These are phyloP conservation scores for Caloenas nicobarica DNA, from an alignment of 2,113 vertebrate species.

Conservation along the genomic window DNA sequence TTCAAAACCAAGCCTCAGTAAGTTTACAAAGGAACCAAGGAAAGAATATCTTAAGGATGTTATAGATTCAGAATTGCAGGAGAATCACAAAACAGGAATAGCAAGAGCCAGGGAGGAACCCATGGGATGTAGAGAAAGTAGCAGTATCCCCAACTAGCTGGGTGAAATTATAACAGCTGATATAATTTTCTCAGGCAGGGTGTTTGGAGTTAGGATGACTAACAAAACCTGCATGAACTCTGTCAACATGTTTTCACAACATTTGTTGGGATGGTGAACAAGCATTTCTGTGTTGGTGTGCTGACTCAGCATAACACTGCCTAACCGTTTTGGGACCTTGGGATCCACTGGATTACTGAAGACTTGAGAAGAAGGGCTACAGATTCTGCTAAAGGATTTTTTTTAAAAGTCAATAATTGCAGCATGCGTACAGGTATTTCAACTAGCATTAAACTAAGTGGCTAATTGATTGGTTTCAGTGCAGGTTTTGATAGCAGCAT, in stretches of 20 bases:
- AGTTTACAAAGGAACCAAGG: not conserved
- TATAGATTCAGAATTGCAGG: not conserved
- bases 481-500: not conserved
- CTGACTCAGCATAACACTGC: constrained; percentile 27
- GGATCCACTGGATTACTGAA: not conserved
- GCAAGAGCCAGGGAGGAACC: not conserved
- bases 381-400: constrained; percentile 13
- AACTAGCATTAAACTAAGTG: not conserved
- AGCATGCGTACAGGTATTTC: constrained; percentile 8
- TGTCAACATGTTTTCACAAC: not conserved
- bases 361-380: not conserved
- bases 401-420: not conserved
- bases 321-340: not conserved
- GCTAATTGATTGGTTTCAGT: constrained; percentile 22
- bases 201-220: not conserved
- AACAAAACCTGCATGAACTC: not conserved
- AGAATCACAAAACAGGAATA: not conserved
- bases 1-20: constrained; percentile 11
- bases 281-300: not conserved
- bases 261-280: not conserved
- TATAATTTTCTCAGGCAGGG: not conserved
- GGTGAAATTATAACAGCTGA: not conserved
- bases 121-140: not conserved
- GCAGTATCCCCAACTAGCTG: not conserved
- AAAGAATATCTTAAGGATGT: not conserved